Conservation (phyloP, 2,113 vertebrate genomes). For the Dasypus novemcinctus region DNA sequence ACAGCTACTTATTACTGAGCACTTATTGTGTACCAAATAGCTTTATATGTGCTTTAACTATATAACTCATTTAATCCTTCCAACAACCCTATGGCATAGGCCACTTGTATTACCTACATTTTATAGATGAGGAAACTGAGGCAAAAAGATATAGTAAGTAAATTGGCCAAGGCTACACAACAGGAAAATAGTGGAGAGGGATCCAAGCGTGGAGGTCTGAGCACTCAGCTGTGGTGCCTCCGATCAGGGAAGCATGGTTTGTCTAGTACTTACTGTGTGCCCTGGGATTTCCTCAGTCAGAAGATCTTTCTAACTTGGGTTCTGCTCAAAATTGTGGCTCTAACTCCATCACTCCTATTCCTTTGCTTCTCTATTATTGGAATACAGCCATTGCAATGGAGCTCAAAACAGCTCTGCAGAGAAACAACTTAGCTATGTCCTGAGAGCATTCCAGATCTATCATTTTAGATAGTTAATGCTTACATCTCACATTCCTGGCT, state of each 20-base stretch:
- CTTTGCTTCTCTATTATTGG: background rate
- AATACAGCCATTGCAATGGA: background rate
- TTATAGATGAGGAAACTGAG: background rate
- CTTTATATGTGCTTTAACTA: background rate
- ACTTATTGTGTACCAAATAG: background rate
- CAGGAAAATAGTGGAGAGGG: background rate
- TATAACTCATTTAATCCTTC: background rate
- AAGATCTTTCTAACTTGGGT: background rate
- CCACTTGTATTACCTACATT: background rate
- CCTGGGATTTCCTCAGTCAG: background rate
- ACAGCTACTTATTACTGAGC: rapidly evolving
- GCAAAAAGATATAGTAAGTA: background rate
- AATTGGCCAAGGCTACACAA: background rate
- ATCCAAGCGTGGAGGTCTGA: no score
- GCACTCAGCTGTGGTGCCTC: no score
- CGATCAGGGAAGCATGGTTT: rapidly evolving
- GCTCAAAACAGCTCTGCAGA: background rate
- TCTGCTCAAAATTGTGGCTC: background rate
- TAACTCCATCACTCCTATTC: background rate
- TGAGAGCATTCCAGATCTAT: background rate
- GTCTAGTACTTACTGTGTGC: rapidly evolving
- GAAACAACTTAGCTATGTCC: background rate
- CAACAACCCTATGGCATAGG: background rate
- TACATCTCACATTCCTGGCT: background rate
- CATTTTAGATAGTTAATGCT: background rate